phyloP scores from a whole-genome alignment of 1,140 invertebrate species.

The Danaus melanippus region DNA sequence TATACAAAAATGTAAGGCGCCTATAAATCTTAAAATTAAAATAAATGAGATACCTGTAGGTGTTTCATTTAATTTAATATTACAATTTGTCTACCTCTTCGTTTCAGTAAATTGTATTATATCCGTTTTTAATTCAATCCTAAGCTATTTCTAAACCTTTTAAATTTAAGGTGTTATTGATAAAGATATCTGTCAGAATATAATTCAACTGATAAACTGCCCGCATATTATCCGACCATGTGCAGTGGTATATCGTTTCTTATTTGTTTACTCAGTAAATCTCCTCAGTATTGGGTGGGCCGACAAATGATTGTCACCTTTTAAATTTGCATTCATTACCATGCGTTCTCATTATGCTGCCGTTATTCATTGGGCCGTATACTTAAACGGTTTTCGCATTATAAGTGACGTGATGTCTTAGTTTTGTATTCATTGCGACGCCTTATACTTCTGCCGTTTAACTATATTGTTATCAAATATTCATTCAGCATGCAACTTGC shows the following conservation, averaged over 20 bases:
- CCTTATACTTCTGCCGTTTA: slow-evolving; percentile 32
- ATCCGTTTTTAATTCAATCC: too few relatives aligned
- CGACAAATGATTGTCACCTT: slow-evolving; percentile 62
- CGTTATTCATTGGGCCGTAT: slow-evolving; percentile 43
- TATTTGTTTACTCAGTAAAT: slow-evolving; percentile 55
- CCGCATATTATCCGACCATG: slow-evolving; percentile 46
- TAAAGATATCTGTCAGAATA: slow-evolving; percentile 28
- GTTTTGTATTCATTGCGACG: slow-evolving; percentile 43
- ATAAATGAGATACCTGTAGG: too few relatives aligned
- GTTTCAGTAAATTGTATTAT: too few relatives aligned
- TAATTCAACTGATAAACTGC: slow-evolving; percentile 44
- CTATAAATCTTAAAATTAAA: too few relatives aligned
- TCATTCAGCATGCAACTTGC: slow-evolving; percentile 22
- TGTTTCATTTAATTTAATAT: too few relatives aligned
- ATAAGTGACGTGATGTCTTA: slow-evolving; percentile 51
- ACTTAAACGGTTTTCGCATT: slow-evolving; percentile 48
- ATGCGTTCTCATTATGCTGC: slow-evolving; percentile 38
- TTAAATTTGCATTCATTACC: slow-evolving; percentile 67
- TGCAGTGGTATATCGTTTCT: slow-evolving; percentile 48
- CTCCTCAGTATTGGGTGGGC: slow-evolving; percentile 50
- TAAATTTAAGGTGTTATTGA: background rate
- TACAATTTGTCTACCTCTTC: too few relatives aligned
- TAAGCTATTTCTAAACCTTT: slow-evolving; percentile 1
- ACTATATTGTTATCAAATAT: slow-evolving; percentile 23
- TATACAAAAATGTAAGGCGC: too few relatives aligned